Evolutionary conservation across 2,797 vertebrate genomes (phyloP).

Genomic region (Diplodus sargus): DNA sequence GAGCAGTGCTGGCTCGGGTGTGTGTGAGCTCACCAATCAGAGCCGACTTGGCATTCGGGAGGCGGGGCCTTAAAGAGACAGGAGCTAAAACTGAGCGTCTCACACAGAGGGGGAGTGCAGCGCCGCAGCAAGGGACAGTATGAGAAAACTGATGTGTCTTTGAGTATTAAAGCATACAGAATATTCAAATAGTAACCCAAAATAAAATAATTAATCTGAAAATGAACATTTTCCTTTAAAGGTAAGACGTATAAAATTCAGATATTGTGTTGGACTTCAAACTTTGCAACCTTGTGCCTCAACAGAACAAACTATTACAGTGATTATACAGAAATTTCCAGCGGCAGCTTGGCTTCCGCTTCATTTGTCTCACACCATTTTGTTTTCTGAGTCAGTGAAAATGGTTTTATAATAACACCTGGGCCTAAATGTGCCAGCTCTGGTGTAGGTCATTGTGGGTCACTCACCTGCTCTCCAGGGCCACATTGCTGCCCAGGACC

Average conservation of each 20-base stretch:
- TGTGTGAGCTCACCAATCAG: too few species aligned
- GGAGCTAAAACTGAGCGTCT: too few species aligned
- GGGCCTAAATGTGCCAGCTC: constrained; percentile 26
- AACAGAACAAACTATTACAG: background rate
- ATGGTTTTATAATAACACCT: constrained; percentile 34
- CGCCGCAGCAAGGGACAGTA: too few species aligned
- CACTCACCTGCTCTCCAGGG: constrained; percentile 98
- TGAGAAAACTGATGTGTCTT: too few species aligned
- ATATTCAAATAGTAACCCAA: too few species aligned
- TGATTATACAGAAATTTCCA: constrained; percentile 1
- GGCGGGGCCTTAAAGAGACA: too few species aligned
- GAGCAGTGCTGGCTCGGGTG: too few species aligned
- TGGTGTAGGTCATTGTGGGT: constrained; percentile 41
- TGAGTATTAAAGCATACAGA: too few species aligned
- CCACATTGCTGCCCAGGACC: constrained; percentile 99
- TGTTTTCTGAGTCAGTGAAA: constrained; percentile 39
- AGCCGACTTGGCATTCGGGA: too few species aligned
- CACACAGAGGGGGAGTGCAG: too few species aligned
- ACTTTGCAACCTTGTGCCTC: background rate
- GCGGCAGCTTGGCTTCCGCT: background rate
- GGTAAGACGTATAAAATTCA: constrained; percentile 3
- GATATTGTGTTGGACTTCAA: background rate
- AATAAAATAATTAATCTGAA: too few species aligned
- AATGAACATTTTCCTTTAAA: background rate
- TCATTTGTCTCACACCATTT: constrained; percentile 26